Evolutionary conservation across 2,888 invertebrate species (phyloP).

Genomic region (Lasiommata megera): DNA sequence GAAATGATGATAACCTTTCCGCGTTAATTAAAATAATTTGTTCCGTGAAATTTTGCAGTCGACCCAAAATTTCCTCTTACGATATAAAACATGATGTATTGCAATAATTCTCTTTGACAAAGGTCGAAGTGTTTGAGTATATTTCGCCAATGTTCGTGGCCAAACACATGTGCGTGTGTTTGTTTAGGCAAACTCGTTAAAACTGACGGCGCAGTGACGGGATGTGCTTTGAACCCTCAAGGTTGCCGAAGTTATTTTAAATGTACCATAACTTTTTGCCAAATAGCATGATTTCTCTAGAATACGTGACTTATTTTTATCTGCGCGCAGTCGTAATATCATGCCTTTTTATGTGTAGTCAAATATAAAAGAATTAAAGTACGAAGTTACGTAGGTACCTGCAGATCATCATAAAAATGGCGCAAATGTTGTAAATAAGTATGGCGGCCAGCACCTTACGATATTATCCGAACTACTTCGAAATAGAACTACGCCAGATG

Average conservation of each 20-base stretch:
- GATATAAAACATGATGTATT: background rate
- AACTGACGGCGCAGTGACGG: slow-evolving; percentile 72
- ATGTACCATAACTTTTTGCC: slow-evolving; percentile 26
- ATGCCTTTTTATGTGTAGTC: no score
- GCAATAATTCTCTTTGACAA: slow-evolving; percentile 21
- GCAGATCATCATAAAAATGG: no score
- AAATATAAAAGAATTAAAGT: no score
- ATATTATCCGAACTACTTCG: no score
- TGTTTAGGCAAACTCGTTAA: slow-evolving; percentile 77
- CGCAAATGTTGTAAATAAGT: no score
- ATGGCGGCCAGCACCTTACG: no score
- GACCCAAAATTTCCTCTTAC: background rate
- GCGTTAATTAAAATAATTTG: background rate
- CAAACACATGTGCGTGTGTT: slow-evolving; percentile 71
- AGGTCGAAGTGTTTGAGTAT: slow-evolving; percentile 35
- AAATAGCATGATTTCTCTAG: slow-evolving; percentile 19
- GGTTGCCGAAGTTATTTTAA: slow-evolving; percentile 65
- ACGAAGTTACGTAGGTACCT: no score
- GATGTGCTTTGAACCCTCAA: slow-evolving; percentile 76
- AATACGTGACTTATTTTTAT: slow-evolving; percentile 18
- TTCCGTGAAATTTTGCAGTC: background rate
- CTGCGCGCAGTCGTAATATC: no score
- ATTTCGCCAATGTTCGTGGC: slow-evolving; percentile 52
- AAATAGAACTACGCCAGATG: no score
- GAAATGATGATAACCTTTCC: background rate